Conservation (phyloP, 1,140 invertebrate genomes). For the Eciton burchellii region DNA sequence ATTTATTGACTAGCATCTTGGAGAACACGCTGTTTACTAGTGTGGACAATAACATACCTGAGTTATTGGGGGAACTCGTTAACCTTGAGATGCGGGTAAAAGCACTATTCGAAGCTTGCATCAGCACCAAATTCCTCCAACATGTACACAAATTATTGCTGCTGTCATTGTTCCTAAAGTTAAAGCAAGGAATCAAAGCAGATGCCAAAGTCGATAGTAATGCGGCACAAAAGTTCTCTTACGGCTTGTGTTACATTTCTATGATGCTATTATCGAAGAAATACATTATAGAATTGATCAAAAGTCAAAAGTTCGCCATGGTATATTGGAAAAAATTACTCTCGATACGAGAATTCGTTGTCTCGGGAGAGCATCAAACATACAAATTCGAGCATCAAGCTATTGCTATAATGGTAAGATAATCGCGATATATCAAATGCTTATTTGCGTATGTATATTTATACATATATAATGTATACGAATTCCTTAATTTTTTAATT, state of each 20-base stretch:
- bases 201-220: slow-evolving; percentile 68
- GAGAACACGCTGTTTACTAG: slow-evolving; percentile 81
- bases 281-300: slow-evolving; percentile 79
- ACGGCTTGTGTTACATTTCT: slow-evolving; percentile 77
- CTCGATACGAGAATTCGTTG: slow-evolving; percentile 70
- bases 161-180: slow-evolving; percentile 77
- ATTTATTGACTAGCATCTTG: slow-evolving; percentile 83
- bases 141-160: slow-evolving; percentile 80
- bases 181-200: slow-evolving; percentile 77
- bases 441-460: background rate
- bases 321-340: slow-evolving; percentile 82
- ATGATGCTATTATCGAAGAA: slow-evolving; percentile 80
- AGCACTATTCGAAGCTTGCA: slow-evolving; percentile 81
- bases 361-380: slow-evolving; percentile 58
- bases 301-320: slow-evolving; percentile 79
- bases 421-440: slow-evolving; percentile 57
- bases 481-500: slow-evolving; percentile 81
- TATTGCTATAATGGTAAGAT: slow-evolving; percentile 85
- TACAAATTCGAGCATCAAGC: slow-evolving; percentile 85
- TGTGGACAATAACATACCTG: slow-evolving; percentile 79
- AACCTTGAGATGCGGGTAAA: slow-evolving; percentile 79
- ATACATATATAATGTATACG: background rate
- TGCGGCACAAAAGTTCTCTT: slow-evolving; percentile 74
- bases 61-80: slow-evolving; percentile 76
- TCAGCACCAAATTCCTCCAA: slow-evolving; percentile 81